Percentiles rank a stretch among this genome's conserved stretches.
phyloP scores from a whole-genome alignment of 2,888 invertebrate species.

The Itoplectis maculator region DNA sequence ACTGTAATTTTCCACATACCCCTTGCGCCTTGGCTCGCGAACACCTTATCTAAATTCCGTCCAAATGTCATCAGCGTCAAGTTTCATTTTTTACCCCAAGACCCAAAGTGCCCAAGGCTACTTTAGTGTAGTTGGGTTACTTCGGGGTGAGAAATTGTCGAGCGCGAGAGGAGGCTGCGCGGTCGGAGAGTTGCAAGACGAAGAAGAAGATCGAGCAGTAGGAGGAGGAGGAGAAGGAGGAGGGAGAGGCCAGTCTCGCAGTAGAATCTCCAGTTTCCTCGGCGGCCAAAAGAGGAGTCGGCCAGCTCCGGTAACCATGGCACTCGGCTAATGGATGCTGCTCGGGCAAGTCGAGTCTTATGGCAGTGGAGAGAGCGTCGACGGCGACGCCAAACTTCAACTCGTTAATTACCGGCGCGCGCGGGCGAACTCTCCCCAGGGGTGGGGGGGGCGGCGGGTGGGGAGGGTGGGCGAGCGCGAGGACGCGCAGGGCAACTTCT shows the following conservation, averaged over 20 bases:
- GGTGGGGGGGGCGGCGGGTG: conserved; percentile 70
- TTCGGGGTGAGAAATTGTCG: conserved; percentile 65
- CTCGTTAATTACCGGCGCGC: conserved; percentile 84
- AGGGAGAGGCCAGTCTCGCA: conserved; percentile 63
- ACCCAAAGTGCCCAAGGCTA: conserved; percentile 9
- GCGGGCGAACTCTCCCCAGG: conserved; percentile 49
- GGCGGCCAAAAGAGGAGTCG: conserved; percentile 81
- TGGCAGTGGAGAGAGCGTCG: conserved; percentile 66
- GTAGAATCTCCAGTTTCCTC: conserved; percentile 74
- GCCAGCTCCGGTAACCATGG: conserved; percentile 75
- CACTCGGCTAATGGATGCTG: conserved; percentile 84
- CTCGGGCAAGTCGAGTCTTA: conserved; percentile 63
- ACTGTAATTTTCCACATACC: background rate
- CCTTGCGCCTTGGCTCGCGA: background rate
- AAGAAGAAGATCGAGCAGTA: conserved; percentile 19
- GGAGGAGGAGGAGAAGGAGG: conserved; percentile 35
- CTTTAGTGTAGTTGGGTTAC: conserved; percentile 42
- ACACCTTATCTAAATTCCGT: background rate
- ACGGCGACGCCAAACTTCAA: conserved; percentile 84
- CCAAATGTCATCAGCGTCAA: background rate
- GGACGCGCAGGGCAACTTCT: conserved; percentile 77
- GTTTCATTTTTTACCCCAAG: conserved; percentile 11
- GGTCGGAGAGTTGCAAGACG: conserved; percentile 6
- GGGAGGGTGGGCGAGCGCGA: conserved; percentile 38
- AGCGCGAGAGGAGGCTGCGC: background rate